phyloP scores from a whole-genome alignment of 2,797 vertebrate species.

The Hipposideros larvatus region DNA sequence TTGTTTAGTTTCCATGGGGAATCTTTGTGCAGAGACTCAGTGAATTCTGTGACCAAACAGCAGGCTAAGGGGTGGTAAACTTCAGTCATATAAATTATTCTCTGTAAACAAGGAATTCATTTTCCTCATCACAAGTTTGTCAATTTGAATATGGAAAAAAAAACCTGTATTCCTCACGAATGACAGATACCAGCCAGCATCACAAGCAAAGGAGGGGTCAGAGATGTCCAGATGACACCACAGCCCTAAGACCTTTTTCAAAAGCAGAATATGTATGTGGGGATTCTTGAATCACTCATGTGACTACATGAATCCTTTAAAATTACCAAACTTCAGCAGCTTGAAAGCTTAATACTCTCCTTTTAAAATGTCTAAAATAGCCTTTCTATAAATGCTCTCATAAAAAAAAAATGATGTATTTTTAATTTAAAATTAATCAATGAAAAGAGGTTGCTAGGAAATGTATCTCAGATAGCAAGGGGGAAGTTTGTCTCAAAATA shows the following conservation, averaged over 20 bases:
- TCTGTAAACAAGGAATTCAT: background rate
- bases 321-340: background rate
- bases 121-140: slow-evolving; percentile 24
- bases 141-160: background rate
- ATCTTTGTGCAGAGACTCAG: slow-evolving; percentile 50
- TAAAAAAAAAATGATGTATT: slow-evolving; percentile 46
- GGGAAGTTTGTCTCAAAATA: slow-evolving; percentile 60
- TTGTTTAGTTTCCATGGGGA: slow-evolving; percentile 78
- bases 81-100: background rate
- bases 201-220: background rate
- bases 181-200: background rate
- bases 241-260: background rate
- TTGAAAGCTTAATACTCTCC: background rate
- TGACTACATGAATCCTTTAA: background rate
- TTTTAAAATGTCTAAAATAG: slow-evolving; percentile 27
- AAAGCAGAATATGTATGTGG: background rate
- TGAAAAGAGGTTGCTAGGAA: slow-evolving; percentile 46
- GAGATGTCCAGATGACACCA: too few species aligned
- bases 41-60: slow-evolving; percentile 41
- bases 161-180: background rate
- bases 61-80: background rate
- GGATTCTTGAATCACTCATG: background rate
- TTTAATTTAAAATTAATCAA: slow-evolving; percentile 64
- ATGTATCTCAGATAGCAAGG: slow-evolving; percentile 29
- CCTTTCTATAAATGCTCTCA: background rate